phyloP scores from a whole-genome alignment of 2,797 vertebrate genomes.

The Nyctalus aviator region DNA sequence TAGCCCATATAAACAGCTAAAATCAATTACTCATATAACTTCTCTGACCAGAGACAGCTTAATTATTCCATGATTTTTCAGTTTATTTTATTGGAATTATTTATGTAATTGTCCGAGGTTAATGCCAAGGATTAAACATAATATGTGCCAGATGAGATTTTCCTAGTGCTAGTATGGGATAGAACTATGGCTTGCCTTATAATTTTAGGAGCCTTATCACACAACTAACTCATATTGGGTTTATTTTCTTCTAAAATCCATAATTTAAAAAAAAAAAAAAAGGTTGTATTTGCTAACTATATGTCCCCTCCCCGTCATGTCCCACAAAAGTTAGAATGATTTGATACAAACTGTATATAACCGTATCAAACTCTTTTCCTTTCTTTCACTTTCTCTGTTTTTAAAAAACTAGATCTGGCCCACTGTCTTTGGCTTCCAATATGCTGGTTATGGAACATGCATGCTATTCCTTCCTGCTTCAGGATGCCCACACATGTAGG shows the following conservation, averaged over 20 bases:
- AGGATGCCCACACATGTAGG: not conserved
- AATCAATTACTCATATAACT: not conserved
- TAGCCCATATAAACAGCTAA: not conserved
- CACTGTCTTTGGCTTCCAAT: not conserved
- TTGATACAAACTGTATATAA: not conserved
- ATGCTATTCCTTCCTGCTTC: not conserved
- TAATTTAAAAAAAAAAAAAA: not conserved
- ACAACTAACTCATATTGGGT: not conserved
- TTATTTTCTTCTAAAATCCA: slow-evolving; percentile 48
- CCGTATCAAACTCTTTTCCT: not conserved
- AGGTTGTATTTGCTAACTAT: not conserved
- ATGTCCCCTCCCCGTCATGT: not conserved
- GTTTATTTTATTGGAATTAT: not conserved
- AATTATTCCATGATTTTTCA: not conserved
- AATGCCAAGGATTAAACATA: not conserved
- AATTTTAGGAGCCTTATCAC: not conserved
- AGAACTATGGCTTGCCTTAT: not conserved
- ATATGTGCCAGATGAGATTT: not conserved
- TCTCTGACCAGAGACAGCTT: not conserved
- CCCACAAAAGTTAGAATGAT: not conserved
- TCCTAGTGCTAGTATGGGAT: not conserved
- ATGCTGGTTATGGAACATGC: not conserved
- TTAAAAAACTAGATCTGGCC: not conserved
- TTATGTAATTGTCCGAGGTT: not conserved
- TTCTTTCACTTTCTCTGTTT: not conserved